Evolutionary conservation across 2,113 vertebrate species (phyloP).

Genomic region (Gymnarchus niloticus): DNA sequence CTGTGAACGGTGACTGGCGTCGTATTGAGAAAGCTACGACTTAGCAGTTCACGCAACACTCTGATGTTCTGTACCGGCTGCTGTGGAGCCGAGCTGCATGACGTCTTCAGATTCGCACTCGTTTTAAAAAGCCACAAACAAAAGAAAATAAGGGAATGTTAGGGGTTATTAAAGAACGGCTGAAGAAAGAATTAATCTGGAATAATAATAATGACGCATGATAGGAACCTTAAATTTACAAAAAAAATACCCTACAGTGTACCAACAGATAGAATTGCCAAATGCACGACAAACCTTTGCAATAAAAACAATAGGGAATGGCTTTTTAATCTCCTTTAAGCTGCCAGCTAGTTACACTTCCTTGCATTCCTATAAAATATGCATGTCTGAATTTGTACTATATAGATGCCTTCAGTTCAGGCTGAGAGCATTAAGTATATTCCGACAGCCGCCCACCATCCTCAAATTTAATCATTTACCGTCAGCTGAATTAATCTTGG

Average conservation of each 20-base stretch:
- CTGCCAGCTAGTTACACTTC: too few species aligned
- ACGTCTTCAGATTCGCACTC: neutral
- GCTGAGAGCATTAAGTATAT: neutral
- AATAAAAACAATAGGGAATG: neutral
- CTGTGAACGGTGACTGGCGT: neutral
- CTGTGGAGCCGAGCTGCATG: too few species aligned
- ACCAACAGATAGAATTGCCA: neutral
- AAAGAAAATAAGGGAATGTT: neutral
- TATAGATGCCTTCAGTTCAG: neutral
- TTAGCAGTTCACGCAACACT: neutral
- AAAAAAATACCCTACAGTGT: neutral
- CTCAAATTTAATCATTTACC: constrained; percentile 24
- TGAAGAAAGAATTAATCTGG: neutral
- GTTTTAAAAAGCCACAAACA: neutral
- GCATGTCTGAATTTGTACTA: neutral
- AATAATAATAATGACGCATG: neutral
- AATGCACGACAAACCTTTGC: neutral
- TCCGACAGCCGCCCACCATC: neutral
- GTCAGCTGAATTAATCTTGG: constrained; percentile 28
- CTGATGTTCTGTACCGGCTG: neutral
- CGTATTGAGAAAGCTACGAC: too few species aligned
- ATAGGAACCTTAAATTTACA: neutral
- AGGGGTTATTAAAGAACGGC: neutral
- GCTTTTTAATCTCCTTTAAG: neutral
- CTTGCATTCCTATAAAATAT: neutral